Base-by-base conservation (phyloP, 2,797 vertebrate genomes). In the Enteromius argenteus region DNA sequence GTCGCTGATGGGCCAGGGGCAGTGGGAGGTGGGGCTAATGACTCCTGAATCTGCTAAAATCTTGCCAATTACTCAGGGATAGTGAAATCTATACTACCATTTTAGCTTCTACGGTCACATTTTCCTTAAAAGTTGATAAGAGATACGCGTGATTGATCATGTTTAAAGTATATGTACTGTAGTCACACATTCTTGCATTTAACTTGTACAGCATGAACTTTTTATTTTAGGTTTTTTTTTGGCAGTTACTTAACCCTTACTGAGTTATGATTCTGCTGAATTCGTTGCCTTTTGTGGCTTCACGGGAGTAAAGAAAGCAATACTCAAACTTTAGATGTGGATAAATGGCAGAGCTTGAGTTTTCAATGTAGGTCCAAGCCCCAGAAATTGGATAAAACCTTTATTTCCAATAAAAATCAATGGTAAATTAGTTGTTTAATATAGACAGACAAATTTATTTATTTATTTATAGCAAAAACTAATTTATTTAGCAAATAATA, bases 41-140 rank as follows among this genome's bases (percentile, higher is more conserved):
- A 89, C 86, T 90, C 77, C 83, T 86, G 73, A 92, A 92, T 93
- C 89, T 88, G 86, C 86, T 81, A 76, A 91, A 91, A 91, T 90
- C 86, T 90, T 88, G 77, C 88, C 89, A 91, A 90, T 92, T 91
- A 88, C 84, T 86, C 62, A 51, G 81, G 87, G 88, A 90, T 72
- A 86, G 79, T 69, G 81, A 90, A 88, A 89, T 68, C 73, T 71
- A 84, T 85, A 86, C 53, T 39, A 62, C 66, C 82, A 46, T 51
- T 85, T 85, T 79, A 49, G 23, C 69, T 74, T 87, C 66, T 77
- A 79, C 56, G 11, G 72, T 81, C 71, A 49, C 73, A 79, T 46
- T 66, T 53, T 74, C 60, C 19, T 23, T 85, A 87, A 87, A 32
- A 80, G 17, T 30, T 53, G 11, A 81, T 46, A 71, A 32, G 80